Base-by-base conservation (phyloP, 2,113 vertebrate genomes). In the Poicephalus meyeri region DNA sequence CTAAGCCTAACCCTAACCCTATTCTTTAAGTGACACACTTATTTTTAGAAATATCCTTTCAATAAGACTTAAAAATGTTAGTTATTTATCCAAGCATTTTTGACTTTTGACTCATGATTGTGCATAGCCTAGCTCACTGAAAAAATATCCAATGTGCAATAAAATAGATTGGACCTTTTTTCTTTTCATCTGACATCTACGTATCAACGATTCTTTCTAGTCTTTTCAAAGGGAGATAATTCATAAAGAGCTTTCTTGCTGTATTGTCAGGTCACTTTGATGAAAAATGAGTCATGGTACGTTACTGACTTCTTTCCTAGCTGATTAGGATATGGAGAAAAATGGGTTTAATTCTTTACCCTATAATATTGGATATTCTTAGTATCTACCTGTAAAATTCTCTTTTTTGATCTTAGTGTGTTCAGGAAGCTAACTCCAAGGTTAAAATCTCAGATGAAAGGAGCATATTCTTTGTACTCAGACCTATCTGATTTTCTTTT, bases 211-310 rank as follows among this genome's bases (percentile, higher is more conserved):
- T 6, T 52, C 91, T 95, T 96, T 88, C 14, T 91, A 86, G n/a
- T 85, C 46, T 93, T 94, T 95, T 92, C 76, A 80, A 90, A 95
- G 63, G 55, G 13, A 77, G 20, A 63, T 89, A 66, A 93, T 53
- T 86, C 50, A 68, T 74, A 78, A 91, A 85, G 20, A 74, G 8
- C 24, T 93, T 94, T 85, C 9, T 21, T 65, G 50, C 50, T 86
- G 89, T 91, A 83, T 89, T 72, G 65, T 77, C 61, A 52, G 80
- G 93, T 80, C 18, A 69, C 39, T 86, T 94, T 23, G 26, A 74
- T 64, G 65, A 86, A 97, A 93, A 80, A 63, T 41, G 29, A 56
- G 71, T 61, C 37, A 29, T 44, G 20, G 39, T 53, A 65, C 6
- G 1, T 58, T 94, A 53, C 52, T 89, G 68, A 83, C 28, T 39